phyloP scores from a whole-genome alignment of 2,888 invertebrate genomes.

The Crocallis elinguaria region DNA sequence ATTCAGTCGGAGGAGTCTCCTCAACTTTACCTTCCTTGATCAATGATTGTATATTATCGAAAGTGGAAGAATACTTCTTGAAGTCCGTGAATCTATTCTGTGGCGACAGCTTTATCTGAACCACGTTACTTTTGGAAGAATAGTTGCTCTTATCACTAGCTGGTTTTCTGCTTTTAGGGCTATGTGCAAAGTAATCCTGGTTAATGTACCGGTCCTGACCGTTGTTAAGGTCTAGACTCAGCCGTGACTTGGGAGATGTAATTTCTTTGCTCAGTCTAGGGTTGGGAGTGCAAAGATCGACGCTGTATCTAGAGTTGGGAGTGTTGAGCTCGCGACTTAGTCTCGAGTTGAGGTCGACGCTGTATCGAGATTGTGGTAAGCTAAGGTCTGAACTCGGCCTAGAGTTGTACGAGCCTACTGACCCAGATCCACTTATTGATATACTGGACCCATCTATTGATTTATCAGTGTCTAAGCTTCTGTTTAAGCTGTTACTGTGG shows the following conservation, averaged over 20 bases:
- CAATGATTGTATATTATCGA: conserved; percentile 90
- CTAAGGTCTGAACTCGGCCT: conserved; percentile 87
- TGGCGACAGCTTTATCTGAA: conserved; percentile 79
- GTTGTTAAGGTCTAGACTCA: conserved; percentile 86
- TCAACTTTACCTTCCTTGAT: conserved; percentile 89
- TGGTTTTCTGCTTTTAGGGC: conserved; percentile 78
- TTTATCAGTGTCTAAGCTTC: conserved; percentile 77
- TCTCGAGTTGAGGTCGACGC: conserved; percentile 82
- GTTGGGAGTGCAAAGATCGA: conserved; percentile 87
- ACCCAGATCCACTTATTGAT: conserved; percentile 80
- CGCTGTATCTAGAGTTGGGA: conserved; percentile 87
- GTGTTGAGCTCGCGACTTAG: conserved; percentile 85
- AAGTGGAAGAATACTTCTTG: conserved; percentile 90
- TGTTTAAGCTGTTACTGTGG: conserved; percentile 76
- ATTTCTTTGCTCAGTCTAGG: conserved; percentile 84
- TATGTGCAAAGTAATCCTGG: conserved; percentile 77
- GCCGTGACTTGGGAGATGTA: conserved; percentile 85
- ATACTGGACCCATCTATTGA: conserved; percentile 80
- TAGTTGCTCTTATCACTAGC: conserved; percentile 62
- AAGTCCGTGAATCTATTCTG: conserved; percentile 85
- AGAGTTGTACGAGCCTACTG: conserved; percentile 86
- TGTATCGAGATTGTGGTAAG: conserved; percentile 85
- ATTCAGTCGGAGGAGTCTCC: conserved; percentile 77
- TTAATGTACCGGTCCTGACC: conserved; percentile 75
- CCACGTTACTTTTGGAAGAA: conserved; percentile 58